These are phyloP conservation scores for Drosophila basisetae DNA, from an alignment of 2,888 invertebrate species.

Conservation along the genomic window DNA sequence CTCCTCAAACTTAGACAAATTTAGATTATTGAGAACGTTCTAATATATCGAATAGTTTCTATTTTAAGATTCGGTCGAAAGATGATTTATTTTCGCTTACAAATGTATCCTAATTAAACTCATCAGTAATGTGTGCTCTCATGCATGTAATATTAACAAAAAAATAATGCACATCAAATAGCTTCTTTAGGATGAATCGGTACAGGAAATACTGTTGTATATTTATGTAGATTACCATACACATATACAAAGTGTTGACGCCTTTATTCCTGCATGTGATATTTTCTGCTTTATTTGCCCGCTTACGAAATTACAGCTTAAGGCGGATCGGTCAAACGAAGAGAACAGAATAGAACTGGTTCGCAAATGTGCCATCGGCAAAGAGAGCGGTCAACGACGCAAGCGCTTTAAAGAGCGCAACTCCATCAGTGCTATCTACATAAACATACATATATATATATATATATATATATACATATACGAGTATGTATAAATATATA, in stretches of 20 bases:
- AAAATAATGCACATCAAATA: background rate
- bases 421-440: background rate
- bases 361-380: constrained; percentile 24
- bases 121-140: too few relatives aligned
- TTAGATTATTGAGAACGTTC: background rate
- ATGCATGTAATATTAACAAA: background rate
- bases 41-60: background rate
- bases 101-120: background rate
- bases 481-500: background rate
- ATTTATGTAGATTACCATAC: background rate
- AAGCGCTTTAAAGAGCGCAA: constrained; percentile 31
- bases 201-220: background rate
- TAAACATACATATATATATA: background rate
- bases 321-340: constrained; percentile 24
- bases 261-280: constrained; percentile 6
- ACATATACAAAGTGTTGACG: constrained; percentile 6
- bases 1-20: background rate
- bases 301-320: constrained; percentile 13
- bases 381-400: constrained; percentile 29
- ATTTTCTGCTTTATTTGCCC: constrained; percentile 6
- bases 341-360: constrained; percentile 41
- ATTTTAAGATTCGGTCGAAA: background rate
- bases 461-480: background rate
- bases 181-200: too few relatives aligned
- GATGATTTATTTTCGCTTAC: background rate